Conservation (phyloP, 1,140 invertebrate genomes). For the Lasaia peninsularis region DNA sequence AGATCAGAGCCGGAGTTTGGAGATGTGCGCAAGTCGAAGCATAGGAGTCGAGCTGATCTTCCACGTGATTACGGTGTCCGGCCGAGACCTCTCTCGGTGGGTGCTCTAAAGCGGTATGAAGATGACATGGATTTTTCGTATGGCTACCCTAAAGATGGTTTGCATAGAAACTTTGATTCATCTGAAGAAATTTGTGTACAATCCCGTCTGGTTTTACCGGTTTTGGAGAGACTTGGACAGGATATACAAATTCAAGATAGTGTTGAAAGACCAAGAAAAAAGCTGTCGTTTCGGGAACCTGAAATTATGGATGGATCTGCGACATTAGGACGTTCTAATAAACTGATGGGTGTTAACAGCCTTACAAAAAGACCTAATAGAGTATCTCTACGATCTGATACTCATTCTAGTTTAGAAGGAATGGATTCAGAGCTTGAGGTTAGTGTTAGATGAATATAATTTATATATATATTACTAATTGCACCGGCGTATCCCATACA, state of each 20-base stretch:
- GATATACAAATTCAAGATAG: slow-evolving; percentile 64
- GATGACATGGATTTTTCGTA: slow-evolving; percentile 40
- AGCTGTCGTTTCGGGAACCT: slow-evolving; percentile 90
- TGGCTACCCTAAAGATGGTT: slow-evolving; percentile 43
- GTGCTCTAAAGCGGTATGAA: slow-evolving; percentile 53
- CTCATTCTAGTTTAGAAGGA: slow-evolving; percentile 44
- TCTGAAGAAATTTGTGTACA: slow-evolving; percentile 62
- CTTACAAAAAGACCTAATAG: slow-evolving; percentile 51
- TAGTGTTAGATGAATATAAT: slow-evolving; percentile 15
- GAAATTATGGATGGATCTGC: slow-evolving; percentile 80
- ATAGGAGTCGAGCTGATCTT: slow-evolving; percentile 50
- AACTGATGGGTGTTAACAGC: slow-evolving; percentile 66
- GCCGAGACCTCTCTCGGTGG: slow-evolving; percentile 54
- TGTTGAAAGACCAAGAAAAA: slow-evolving; percentile 86
- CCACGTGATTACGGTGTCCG: slow-evolving; percentile 36
- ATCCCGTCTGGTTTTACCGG: slow-evolving; percentile 62
- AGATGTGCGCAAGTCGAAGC: slow-evolving; percentile 47
- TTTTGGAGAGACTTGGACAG: slow-evolving; percentile 57
- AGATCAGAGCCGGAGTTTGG: slow-evolving; percentile 64
- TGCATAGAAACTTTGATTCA: slow-evolving; percentile 49
- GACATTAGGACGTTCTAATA: slow-evolving; percentile 50
- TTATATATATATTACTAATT: too few species aligned
- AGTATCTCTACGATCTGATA: slow-evolving; percentile 45
- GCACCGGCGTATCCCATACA: background rate
- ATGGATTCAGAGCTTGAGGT: slow-evolving; percentile 67